Percentiles rank a stretch among this genome's conserved stretches.
These are phyloP conservation scores for Phenganax marumi DNA, from an alignment of 92 coral and sea anemone genomes.

Conservation along the genomic window DNA sequence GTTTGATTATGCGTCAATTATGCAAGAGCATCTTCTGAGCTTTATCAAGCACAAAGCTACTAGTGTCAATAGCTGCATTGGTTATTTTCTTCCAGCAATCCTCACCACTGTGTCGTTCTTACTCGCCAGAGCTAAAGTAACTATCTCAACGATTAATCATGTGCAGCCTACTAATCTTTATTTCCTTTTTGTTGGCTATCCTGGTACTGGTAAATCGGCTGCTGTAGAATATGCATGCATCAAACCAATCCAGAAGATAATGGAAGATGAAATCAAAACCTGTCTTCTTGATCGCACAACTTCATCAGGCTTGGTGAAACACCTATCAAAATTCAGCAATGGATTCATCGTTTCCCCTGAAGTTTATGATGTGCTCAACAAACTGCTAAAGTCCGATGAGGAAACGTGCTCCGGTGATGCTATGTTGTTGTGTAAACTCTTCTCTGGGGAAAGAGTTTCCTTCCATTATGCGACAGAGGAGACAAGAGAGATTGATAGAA, in stretches of 20 bases:
- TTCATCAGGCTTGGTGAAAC: conserved; percentile 57
- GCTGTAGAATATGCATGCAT: conserved; percentile 14
- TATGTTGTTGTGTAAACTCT: conserved; percentile 24
- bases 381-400: conserved; percentile 49
- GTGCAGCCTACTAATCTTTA: conserved; percentile 50
- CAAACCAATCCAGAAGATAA: conserved; percentile 40
- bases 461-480: conserved; percentile 51
- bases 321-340: conserved; percentile 41
- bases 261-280: conserved; percentile 18
- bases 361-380: conserved; percentile 54
- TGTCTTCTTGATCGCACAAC: conserved; percentile 54
- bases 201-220: conserved; percentile 57
- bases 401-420: conserved; percentile 48
- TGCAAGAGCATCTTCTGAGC: conserved; percentile 29
- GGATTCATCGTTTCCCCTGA: conserved; percentile 50
- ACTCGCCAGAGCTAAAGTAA: conserved; percentile 32
- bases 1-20: conserved; percentile 40
- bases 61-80: conserved; percentile 41
- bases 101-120: conserved; percentile 37
- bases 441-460: conserved; percentile 39
- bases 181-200: conserved; percentile 49
- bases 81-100: conserved; percentile 45
- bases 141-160: conserved; percentile 37
- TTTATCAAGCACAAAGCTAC: conserved; percentile 50
- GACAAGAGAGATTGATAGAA: background rate